phyloP scores from a whole-genome alignment of 2,113 vertebrate species.

The Xerus inauris region DNA sequence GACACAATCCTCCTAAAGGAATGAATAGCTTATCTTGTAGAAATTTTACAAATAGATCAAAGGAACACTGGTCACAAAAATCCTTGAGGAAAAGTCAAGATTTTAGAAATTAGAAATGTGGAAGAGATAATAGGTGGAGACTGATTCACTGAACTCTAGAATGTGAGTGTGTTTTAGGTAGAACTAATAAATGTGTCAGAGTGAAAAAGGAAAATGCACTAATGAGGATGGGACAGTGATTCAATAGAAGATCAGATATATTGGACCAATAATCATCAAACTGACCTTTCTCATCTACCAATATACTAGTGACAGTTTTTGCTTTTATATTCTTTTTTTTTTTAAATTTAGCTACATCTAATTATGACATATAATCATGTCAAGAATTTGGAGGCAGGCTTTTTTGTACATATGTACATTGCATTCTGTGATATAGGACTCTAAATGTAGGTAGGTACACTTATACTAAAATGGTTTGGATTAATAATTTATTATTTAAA shows the following conservation, averaged over 20 bases:
- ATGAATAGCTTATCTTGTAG: background rate
- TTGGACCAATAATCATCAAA: background rate
- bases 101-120: background rate
- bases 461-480: background rate
- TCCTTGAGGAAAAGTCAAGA: background rate
- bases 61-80: background rate
- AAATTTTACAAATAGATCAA: background rate
- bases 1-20: background rate
- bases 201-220: background rate
- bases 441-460: background rate
- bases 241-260: background rate
- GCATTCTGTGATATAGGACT: background rate
- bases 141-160: background rate
- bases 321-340: background rate
- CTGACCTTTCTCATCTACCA: background rate
- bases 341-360: background rate
- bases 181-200: background rate
- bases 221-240: background rate
- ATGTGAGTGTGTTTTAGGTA: no score
- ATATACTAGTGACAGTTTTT: background rate
- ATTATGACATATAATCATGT: background rate
- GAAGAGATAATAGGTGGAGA: background rate
- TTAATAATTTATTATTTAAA: background rate
- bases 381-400: background rate
- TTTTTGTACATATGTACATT: background rate